Percentiles rank a stretch among this genome's conserved stretches.
Conservation (phyloP, 2,888 invertebrate species). For the Stenichneumon culpator region DNA sequence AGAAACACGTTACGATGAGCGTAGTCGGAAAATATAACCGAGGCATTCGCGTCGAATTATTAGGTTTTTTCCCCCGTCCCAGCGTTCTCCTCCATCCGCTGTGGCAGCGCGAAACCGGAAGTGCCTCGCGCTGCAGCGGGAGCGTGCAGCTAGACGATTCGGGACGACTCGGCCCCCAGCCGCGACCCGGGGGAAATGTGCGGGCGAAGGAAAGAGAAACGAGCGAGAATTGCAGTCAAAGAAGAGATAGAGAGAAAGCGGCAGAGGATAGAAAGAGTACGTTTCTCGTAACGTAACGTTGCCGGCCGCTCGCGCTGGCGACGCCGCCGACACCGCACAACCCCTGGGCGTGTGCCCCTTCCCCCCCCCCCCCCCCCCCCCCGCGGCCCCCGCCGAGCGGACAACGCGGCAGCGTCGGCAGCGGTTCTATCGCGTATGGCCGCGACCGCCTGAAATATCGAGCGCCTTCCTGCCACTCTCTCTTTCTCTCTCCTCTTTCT, state of each 20-base stretch:
- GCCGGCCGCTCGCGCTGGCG: constrained; percentile 49
- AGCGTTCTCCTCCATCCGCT: neutral
- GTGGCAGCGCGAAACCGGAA: neutral
- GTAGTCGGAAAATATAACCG: neutral
- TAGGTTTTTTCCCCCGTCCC: neutral
- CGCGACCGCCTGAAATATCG: constrained; percentile 80
- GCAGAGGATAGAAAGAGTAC: constrained; percentile 30
- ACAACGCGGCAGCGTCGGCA: constrained; percentile 41
- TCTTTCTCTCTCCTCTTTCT: constrained; percentile 32
- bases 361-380: constrained; percentile 64
- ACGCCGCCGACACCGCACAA: constrained; percentile 41
- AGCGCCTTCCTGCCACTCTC: constrained; percentile 69
- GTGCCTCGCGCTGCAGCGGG: neutral
- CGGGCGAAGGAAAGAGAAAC: constrained; percentile 6
- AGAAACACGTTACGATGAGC: neutral
- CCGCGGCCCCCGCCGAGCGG: neutral
- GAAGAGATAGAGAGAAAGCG: neutral
- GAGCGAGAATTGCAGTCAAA: constrained; percentile 16
- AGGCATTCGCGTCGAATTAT: constrained; percentile 27
- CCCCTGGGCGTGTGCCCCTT: constrained; percentile 67
- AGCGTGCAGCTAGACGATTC: constrained; percentile 39
- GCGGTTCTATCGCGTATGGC: constrained; percentile 60
- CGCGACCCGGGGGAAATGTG: constrained; percentile 16
- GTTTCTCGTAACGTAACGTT: constrained; percentile 68
- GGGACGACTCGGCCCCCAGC: constrained; percentile 11